A percentile compares a stretch with the other conserved stretches of the same genome.
These are phyloP conservation scores for Megamerina dolium DNA, from an alignment of 2,888 invertebrate species.

Conservation along the genomic window DNA sequence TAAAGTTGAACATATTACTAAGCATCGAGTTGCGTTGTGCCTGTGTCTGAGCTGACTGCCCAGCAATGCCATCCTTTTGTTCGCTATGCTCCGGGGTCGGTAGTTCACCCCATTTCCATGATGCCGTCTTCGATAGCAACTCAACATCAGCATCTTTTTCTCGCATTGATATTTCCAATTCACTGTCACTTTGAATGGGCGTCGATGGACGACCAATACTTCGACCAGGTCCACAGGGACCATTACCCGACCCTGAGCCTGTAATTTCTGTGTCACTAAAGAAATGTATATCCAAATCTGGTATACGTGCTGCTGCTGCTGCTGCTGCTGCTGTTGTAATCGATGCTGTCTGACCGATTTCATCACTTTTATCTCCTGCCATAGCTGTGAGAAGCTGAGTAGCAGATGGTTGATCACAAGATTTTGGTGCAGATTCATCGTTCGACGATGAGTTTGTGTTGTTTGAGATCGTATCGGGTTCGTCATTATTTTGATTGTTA, in stretches of 20 bases:
- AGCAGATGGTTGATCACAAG: constrained; percentile 34
- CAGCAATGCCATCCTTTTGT: constrained; percentile 15
- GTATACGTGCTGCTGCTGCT: constrained; percentile 44
- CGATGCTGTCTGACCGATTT: constrained; percentile 28
- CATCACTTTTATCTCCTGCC: constrained; percentile 31
- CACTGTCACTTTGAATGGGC: constrained; percentile 90
- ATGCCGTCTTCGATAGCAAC: constrained; percentile 45
- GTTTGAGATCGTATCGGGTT: constrained; percentile 36
- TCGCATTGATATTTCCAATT: constrained; percentile 65
- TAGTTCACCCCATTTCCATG: constrained; percentile 89
- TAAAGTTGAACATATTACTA: constrained; percentile 89
- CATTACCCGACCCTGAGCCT: constrained; percentile 58
- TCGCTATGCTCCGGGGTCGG: constrained; percentile 51
- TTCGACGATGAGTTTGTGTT: constrained; percentile 37
- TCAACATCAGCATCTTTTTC: constrained; percentile 44
- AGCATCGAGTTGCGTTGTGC: constrained; percentile 64
- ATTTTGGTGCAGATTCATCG: constrained; percentile 43
- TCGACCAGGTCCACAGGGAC: constrained; percentile 54
- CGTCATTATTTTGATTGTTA: constrained; percentile 30
- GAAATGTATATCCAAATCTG: constrained; percentile 73
- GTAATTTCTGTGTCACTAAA: constrained; percentile 90
- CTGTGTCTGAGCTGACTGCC: constrained; percentile 35
- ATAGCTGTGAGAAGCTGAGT: constrained; percentile 25
- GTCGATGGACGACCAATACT: constrained; percentile 67
- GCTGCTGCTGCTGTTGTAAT: constrained; percentile 48